These are phyloP conservation scores for Sphenopsis melanotis DNA, from an alignment of 2,797 vertebrate genomes.

Conservation along the genomic window DNA sequence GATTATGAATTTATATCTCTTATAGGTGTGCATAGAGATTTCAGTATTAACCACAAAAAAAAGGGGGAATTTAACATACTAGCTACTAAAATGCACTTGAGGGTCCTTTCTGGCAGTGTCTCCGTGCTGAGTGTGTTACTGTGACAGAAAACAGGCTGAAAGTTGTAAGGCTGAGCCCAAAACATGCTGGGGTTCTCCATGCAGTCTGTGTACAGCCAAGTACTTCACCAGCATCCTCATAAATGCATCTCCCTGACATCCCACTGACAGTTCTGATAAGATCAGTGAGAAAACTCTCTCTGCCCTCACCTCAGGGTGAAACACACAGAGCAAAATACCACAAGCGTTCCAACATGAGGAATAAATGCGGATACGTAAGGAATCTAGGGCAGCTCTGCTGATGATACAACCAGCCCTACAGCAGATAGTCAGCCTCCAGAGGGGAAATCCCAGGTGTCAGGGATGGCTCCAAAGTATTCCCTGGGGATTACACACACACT, in stretches of 20 bases:
- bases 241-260: background rate
- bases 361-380: accelerated
- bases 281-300: background rate
- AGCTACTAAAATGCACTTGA: background rate
- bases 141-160: background rate
- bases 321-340: background rate
- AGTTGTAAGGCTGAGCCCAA: background rate
- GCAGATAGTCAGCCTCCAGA: background rate
- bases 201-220: background rate
- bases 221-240: background rate
- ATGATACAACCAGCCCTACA: background rate
- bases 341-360: background rate
- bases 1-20: background rate
- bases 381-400: background rate
- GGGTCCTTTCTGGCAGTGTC: background rate
- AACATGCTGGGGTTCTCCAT: background rate
- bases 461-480: background rate
- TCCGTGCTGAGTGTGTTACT: accelerated
- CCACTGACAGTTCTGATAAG: background rate
- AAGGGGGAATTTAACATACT: background rate
- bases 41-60: background rate
- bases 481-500: background rate
- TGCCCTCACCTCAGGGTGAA: background rate
- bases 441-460: constrained; percentile 4
- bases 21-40: background rate